Conservation (phyloP, 2,797 vertebrate species). For the Diplodus sargus region DNA sequence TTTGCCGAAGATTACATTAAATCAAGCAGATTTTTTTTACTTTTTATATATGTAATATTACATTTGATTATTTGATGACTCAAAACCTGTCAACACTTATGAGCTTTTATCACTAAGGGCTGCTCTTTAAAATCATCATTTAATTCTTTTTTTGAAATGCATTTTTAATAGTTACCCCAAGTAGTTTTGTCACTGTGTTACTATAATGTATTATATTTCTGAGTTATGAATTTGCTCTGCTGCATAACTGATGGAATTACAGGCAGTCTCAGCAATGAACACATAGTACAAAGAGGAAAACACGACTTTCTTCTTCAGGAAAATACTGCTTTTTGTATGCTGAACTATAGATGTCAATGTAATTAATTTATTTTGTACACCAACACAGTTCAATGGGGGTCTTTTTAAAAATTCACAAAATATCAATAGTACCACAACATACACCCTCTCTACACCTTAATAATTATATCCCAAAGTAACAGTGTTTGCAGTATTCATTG, state of each 20-base stretch:
- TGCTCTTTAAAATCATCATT: neutral
- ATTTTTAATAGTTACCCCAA: neutral
- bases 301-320: neutral
- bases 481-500: neutral
- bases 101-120: neutral
- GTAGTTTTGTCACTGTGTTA: neutral
- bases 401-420: neutral
- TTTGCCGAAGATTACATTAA: slow-evolving; percentile 4
- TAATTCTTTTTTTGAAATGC: neutral
- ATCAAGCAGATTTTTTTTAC: neutral
- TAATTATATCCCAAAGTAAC: neutral
- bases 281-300: neutral
- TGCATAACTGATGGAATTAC: slow-evolving; percentile 11
- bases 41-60: neutral
- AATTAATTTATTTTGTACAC: neutral
- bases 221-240: neutral
- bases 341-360: neutral
- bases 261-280: neutral
- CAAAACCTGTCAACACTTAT: neutral
- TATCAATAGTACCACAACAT: neutral
- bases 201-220: neutral
- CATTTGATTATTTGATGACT: slow-evolving; percentile 7
- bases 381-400: neutral
- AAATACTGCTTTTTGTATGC: neutral
- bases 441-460: neutral